phyloP scores from a whole-genome alignment of 2,888 invertebrate genomes.

The Lochmaea crataegi region DNA sequence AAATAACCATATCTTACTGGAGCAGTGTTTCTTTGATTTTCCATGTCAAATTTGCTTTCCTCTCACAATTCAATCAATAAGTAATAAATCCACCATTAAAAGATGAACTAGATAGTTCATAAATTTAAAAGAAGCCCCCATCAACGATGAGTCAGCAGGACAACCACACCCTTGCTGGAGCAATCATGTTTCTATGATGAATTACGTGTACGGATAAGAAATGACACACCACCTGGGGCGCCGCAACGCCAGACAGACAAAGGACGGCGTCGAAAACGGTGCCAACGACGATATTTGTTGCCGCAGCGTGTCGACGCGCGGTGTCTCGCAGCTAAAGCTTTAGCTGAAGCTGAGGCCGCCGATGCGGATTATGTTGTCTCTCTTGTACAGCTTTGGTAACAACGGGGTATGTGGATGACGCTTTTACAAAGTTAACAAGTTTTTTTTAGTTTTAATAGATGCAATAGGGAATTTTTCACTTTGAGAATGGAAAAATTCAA shows the following conservation, averaged over 20 bases:
- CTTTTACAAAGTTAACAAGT: constrained; percentile 1
- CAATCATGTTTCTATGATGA: constrained; percentile 36
- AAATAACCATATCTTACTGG: too few relatives aligned
- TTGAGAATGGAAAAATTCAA: neutral
- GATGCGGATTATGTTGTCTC: neutral
- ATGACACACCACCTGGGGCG: constrained; percentile 34
- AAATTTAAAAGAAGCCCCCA: constrained; percentile 15
- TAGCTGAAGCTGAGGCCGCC: neutral
- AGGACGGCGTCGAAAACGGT: constrained; percentile 14
- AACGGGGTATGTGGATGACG: constrained; percentile 5
- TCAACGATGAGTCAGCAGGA: constrained; percentile 24
- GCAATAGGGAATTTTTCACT: neutral
- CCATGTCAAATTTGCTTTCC: neutral
- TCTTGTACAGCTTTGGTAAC: neutral
- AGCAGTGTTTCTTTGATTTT: neutral
- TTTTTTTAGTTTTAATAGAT: neutral
- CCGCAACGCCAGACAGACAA: constrained; percentile 22
- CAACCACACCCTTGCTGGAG: constrained; percentile 27
- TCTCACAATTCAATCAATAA: neutral
- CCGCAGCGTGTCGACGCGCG: constrained; percentile 6
- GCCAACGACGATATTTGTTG: constrained; percentile 5
- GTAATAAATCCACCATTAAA: constrained; percentile 5
- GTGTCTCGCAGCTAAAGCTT: neutral
- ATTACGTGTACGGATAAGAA: constrained; percentile 34
- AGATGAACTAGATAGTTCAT: constrained; percentile 9